Base-by-base conservation (phyloP, 2,888 invertebrate genomes). In the Aspidiotus rigidus region DNA sequence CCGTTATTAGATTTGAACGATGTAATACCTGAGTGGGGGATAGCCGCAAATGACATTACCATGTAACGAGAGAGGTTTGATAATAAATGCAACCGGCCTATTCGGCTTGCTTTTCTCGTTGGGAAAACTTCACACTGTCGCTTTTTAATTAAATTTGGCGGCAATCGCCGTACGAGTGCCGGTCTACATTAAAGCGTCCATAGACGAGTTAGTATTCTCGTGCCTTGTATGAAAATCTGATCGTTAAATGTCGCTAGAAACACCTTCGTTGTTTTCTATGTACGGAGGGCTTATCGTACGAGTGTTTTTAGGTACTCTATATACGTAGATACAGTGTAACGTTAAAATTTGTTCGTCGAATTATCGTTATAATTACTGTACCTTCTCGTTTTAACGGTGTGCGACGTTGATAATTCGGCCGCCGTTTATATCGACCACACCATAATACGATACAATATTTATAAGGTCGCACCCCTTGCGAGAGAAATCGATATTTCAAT, bases 381-480 rank as follows among this genome's bases (percentile, higher is more conserved):
- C n/a, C n/a, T 49, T 13, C 10, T 49, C 11, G 49, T 49, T n/a
- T 3, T 49, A 49, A 49, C 49, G n/a, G 10, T 49, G 10, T 49
- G n/a, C 49, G 49, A 49, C 49, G 49, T 49, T 49, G 49, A 49
- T 49, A 49, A 49, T n/a, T 49, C 49, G 49, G 49, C 49, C 49
- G 28, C 28, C 28, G 28, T 28, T 28, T 28, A 28, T 28, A 28
- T 28, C 28, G 28, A 28, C 28, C 28, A 28, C 28, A 28, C 28
- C 5, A 28, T 28, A 28, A 49, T 13, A 49, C 49, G 49, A 49
- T 49, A n/a, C n/a, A 49, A 49, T 11, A n/a, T 28, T 28, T 28
- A 28, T n/a, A n/a, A n/a, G 49, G 49, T 49, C 49, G 49, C 49
- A 13, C 10, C 49, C 49, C 49, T 49, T 49, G n/a, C 49, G 10